A percentile compares a stretch with the other conserved stretches of the same genome.
Conservation (phyloP, 2,797 vertebrate genomes). For the Fundulus diaphanus region DNA sequence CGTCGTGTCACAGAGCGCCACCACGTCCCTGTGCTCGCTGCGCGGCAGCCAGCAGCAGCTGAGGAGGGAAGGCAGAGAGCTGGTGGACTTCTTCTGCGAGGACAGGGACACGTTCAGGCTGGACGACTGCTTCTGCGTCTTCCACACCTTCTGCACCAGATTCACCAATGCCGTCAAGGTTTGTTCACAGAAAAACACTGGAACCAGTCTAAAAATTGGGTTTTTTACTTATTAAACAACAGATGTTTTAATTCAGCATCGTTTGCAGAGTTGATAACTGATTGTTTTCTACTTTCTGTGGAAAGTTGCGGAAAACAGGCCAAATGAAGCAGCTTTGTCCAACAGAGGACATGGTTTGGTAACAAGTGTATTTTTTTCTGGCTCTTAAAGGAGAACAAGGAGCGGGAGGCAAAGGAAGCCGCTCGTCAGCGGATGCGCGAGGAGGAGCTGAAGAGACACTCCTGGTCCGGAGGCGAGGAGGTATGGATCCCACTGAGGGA, state of each 20-base stretch:
- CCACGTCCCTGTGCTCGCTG: constrained; percentile 76
- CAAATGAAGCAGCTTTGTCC: neutral
- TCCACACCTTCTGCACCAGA: constrained; percentile 87
- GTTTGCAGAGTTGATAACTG: neutral
- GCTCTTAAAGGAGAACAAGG: constrained; percentile 85
- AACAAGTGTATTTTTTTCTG: neutral
- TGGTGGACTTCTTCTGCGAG: constrained; percentile 96
- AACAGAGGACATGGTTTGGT: neutral
- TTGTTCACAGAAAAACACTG: no score
- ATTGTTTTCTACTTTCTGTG: neutral
- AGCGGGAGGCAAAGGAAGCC: constrained; percentile 84
- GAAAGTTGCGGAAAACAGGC: neutral
- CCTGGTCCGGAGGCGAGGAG: constrained; percentile 85
- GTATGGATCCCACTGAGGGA: constrained; percentile 24
- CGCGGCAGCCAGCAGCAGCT: constrained; percentile 77
- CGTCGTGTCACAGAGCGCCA: constrained; percentile 28
- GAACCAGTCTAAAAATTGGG: no score
- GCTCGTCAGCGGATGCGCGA: constrained; percentile 81
- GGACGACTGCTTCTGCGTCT: constrained; percentile 92
- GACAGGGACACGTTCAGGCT: constrained; percentile 89
- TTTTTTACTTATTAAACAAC: neutral
- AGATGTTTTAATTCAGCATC: neutral
- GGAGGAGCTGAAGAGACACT: constrained; percentile 86
- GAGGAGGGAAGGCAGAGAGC: constrained; percentile 78
- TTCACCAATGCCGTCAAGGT: constrained; percentile 92